Base-by-base conservation (phyloP, 1,140 invertebrate genomes). In the Protaetia brevitarsis region DNA sequence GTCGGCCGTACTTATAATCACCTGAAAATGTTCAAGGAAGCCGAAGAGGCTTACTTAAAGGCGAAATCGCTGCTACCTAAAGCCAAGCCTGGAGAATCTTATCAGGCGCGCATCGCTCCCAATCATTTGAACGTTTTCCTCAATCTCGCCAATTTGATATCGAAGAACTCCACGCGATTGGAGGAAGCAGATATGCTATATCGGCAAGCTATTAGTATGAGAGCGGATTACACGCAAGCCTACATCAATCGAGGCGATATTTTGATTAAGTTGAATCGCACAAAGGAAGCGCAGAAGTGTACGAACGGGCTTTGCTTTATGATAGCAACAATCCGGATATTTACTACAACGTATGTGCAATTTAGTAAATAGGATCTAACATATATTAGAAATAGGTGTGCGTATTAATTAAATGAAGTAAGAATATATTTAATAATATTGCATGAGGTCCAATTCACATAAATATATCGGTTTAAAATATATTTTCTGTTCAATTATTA, bases 201-300 rank as follows among this genome's bases (percentile, higher is more conserved):
- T 76, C 82, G 91, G 45, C 95, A 96, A 75, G 96, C 96, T 0
- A 97, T 98, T 66, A 95, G 93, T 73, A 98, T 98, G 96, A 83
- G 96, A 69, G 89, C 95, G 10, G 96, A 98, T 83, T 98, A 97
- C 79, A 95, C 95, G 0, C 92, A 98, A 78, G 96, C 96, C 3
- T 98, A 98, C 75, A 98, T 98, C 69, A 98, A 98, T 81, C 86
- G 95, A 59, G 96, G 95, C 0, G 96, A 98, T 81, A 93, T 98
- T 77, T 85, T 97, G 41, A 93, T 98, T 74, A 97, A 97, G 82
- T 82, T 98, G 73, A 96, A 96, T 81, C 88, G 94, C 67, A 96
- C 94, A 3, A 90, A 94, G 74, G 95, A 98, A 79, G 96, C 96
- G 0, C 91, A 95, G 90, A 96, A 76, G 94, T 97, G 21, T 99